A percentile compares a stretch with the other conserved stretches of the same genome.
These are phyloP conservation scores for Odontocolon sp. DNA, from an alignment of 2,888 invertebrate species.

Conservation along the genomic window DNA sequence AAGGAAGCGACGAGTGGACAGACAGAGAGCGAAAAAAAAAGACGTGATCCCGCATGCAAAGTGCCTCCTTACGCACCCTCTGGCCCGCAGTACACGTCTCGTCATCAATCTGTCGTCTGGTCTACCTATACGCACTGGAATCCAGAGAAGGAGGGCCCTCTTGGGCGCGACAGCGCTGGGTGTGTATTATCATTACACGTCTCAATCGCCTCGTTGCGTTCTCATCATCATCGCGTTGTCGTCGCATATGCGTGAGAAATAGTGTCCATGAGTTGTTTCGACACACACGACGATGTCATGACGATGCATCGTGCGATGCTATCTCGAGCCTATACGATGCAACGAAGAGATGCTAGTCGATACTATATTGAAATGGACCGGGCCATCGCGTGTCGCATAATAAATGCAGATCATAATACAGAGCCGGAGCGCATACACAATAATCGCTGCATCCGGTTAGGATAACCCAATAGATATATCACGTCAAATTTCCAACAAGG, in stretches of 20 bases:
- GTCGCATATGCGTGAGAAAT: slow-evolving; percentile 30
- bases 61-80: slow-evolving; percentile 33
- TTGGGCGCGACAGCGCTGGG: background rate
- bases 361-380: background rate
- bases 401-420: slow-evolving; percentile 39
- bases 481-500: slow-evolving; percentile 34
- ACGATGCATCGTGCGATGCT: background rate
- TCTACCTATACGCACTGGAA: slow-evolving; percentile 47
- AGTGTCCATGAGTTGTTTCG: background rate
- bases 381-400: slow-evolving; percentile 34
- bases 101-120: slow-evolving; percentile 27
- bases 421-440: slow-evolving; percentile 27
- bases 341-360: background rate
- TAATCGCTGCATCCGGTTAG: slow-evolving; percentile 39
- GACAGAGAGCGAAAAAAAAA: slow-evolving; percentile 1
- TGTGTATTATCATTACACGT: slow-evolving; percentile 22
- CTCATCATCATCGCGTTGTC: background rate
- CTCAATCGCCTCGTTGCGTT: background rate
- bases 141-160: slow-evolving; percentile 26
- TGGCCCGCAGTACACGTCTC: slow-evolving; percentile 30
- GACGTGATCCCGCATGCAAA: slow-evolving; percentile 58
- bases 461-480: slow-evolving; percentile 22
- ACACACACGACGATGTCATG: slow-evolving; percentile 12
- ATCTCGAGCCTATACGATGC: background rate
- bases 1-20: slow-evolving; percentile 1